Base-by-base conservation (phyloP, 1,140 invertebrate genomes). In the Lethocerus indicus region DNA sequence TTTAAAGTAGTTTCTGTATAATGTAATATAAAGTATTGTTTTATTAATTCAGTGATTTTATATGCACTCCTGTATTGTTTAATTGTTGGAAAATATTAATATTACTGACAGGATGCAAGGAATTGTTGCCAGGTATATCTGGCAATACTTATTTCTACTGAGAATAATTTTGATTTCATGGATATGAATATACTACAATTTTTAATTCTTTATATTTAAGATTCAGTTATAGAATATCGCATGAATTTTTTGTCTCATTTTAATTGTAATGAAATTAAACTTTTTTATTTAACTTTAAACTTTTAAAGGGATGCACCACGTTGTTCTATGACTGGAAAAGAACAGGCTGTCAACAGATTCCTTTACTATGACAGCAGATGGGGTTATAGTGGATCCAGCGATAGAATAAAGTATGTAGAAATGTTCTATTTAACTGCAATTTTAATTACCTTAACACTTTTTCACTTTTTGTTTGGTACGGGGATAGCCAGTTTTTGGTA, bases 371-470 rank as follows among this genome's bases (percentile, higher is more conserved):
- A 89, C 59, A 78, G 71, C 43, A 68, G 83, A 54, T 91, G 87
- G 87, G 87, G 87, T 1, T 91, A 91, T 60, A 86, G 78, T 65
- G 87, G 87, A 2, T 85, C 83, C 0, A 82, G 80, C 53, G 87
- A 91, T 65, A 66, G 84, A 57, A 87, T 91, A 45, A 75, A 79
- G 78, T 81, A 63, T 61, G 47, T 46, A 9, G n/a, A n/a, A 13
- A 13, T 45, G 3, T 25, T 46, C 5, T 46, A 18, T 46, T 46
- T 16, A 27, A n/a, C 7, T 48, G 16, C n/a, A n/a, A n/a, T n/a
- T n/a, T n/a, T n/a, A n/a, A n/a, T n/a, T n/a, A n/a, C n/a, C n/a
- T n/a, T n/a, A n/a, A n/a, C n/a, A n/a, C n/a, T n/a, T n/a, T n/a
- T n/a, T n/a, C n/a, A n/a, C n/a, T n/a, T n/a, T n/a, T n/a, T n/a